Conservation (phyloP, 2,888 invertebrate genomes). For the Lepidonotus clava region DNA sequence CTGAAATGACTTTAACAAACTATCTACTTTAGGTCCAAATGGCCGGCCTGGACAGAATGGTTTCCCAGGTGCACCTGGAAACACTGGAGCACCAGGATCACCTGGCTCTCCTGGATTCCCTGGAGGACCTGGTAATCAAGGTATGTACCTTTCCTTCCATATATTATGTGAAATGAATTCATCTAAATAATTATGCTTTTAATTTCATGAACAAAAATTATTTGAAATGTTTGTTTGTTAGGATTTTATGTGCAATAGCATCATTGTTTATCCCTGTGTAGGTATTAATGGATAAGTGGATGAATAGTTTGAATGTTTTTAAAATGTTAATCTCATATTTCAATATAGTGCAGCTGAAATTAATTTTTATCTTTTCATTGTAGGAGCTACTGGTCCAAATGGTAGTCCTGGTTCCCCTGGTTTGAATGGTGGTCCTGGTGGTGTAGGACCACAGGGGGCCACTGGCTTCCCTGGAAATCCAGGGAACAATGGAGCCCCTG, state of each 20-base stretch:
- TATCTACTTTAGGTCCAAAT: background rate
- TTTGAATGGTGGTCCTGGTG: background rate
- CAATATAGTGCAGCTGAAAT: background rate
- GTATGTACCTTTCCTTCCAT: background rate
- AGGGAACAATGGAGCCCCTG: conserved; percentile 50
- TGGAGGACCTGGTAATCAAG: conserved; percentile 2
- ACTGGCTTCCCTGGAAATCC: background rate
- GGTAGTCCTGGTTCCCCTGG: background rate
- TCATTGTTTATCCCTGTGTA: background rate
- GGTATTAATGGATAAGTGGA: background rate
- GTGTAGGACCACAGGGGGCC: background rate
- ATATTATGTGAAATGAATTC: too few relatives aligned
- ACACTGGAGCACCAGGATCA: conserved; percentile 11
- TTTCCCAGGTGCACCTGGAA: conserved; percentile 4
- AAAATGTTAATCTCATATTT: too few relatives aligned
- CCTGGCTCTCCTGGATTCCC: background rate
- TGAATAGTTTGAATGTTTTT: too few relatives aligned
- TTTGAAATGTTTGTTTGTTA: background rate
- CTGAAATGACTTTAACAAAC: too few relatives aligned
- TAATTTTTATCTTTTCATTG: background rate
- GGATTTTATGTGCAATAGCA: background rate
- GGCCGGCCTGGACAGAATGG: background rate
- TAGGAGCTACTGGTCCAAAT: background rate
- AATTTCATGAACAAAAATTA: too few relatives aligned
- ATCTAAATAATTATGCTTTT: too few relatives aligned